Conservation (phyloP, 2,113 vertebrate genomes). For the Barnardius zonarius region DNA sequence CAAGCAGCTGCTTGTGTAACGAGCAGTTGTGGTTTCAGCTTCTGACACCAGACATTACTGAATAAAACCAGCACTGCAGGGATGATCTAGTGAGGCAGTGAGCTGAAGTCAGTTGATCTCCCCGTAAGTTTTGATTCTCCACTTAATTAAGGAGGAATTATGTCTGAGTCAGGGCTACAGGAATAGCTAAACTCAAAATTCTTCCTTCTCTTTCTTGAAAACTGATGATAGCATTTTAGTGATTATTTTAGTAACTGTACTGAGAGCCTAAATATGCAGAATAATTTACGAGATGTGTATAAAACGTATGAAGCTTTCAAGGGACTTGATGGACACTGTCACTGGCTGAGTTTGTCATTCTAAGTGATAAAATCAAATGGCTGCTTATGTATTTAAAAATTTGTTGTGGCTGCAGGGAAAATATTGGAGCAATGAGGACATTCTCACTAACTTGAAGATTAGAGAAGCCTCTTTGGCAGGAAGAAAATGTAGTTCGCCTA, state of each 20-base stretch:
- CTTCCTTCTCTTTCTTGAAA: not conserved
- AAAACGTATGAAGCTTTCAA: not conserved
- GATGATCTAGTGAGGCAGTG: not conserved
- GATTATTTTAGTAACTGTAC: not conserved
- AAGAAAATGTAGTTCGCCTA: not conserved
- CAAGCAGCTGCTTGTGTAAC: not conserved
- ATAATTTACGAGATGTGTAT: not conserved
- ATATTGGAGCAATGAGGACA: constrained; percentile 7
- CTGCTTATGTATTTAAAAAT: not conserved
- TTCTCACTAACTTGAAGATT: not conserved
- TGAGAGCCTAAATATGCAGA: not conserved
- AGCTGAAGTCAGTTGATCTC: not conserved
- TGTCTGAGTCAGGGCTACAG: not conserved
- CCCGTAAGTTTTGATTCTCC: not conserved
- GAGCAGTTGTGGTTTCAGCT: not conserved
- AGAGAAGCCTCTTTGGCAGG: not conserved
- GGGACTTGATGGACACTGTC: not conserved
- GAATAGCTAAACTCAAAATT: not conserved
- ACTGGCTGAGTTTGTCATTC: not conserved
- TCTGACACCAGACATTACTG: not conserved
- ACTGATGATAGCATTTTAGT: not conserved
- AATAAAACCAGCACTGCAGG: not conserved
- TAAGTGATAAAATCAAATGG: not conserved
- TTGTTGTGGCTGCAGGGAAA: not conserved
- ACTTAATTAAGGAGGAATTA: not conserved